Base-by-base conservation (phyloP, 2,113 vertebrate species). In the Heterochromis multidens region DNA sequence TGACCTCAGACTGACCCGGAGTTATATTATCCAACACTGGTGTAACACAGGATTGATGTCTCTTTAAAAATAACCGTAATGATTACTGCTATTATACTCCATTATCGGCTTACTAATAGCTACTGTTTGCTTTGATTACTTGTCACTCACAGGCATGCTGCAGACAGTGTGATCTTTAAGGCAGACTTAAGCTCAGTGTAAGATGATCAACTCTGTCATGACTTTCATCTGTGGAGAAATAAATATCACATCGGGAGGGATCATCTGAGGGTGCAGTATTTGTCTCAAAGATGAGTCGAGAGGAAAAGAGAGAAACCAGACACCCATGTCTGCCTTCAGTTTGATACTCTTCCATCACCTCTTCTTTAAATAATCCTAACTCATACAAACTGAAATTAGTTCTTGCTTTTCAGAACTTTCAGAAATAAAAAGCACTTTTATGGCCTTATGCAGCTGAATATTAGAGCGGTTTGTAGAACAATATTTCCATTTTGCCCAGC, bases 21-120 rank as follows among this genome's bases (percentile, higher is more conserved):
- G 40, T 65, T 61, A 62, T 10, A 49, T 77, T 61, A 37, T 29
- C 60, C 56, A 33, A 25, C 52, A 6, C 1, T 33, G 17, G 13
- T 83, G 40, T 78, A 76, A 82, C 46, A 67, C 35, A 33, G 60
- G 61, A 79, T 65, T 74, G 77, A 21, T 63, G 17, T 49, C 9
- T 10, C 46, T 76, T 72, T 54, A 16, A 76, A 70, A 85, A 83
- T 43, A 84, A 76, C 29, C 84, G 14, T 0, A 8, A 37, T 81
- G 74, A 92, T 87, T 82, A 76, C 74, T 37, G 72, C 60, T 3
- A 92, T 92, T 86, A 87, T 87, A 83, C 63, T 63, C 43, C 80
- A 86, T 90, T 86, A 83, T 58, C 72, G 62, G 67, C 59, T 83
- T 1, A 58, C 61, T 79, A 74, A 88, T 52, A 77, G 65, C 35